These are phyloP conservation scores for Trichonephila inaurata DNA, from an alignment of 1,140 invertebrate species.

Conservation along the genomic window DNA sequence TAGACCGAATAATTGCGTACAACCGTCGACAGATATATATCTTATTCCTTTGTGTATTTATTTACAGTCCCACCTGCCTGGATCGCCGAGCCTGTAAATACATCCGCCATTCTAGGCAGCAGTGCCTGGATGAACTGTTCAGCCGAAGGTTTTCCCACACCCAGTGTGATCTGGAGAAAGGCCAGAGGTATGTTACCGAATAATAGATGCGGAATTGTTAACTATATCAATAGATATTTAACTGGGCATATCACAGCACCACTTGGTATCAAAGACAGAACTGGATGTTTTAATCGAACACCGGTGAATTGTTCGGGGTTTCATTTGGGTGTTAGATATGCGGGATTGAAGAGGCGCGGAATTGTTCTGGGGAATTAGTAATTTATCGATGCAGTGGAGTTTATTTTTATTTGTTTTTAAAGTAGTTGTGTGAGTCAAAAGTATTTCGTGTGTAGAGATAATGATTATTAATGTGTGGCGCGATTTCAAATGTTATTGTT, in stretches of 20 bases:
- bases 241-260: neutral
- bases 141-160: constrained; percentile 76
- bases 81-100: constrained; percentile 70
- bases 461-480: no score
- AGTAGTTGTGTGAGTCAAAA: no score
- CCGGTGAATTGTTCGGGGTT: neutral
- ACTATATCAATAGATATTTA: constrained; percentile 44
- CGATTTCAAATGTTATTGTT: no score
- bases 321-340: neutral
- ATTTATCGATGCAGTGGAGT: neutral
- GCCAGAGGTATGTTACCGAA: constrained; percentile 68
- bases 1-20: neutral
- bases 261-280: neutral
- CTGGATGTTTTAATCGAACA: neutral
- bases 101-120: constrained; percentile 77
- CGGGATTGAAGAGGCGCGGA: neutral
- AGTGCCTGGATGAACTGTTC: constrained; percentile 77
- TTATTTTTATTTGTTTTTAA: no score
- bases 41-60: constrained; percentile 5
- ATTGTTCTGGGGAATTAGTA: neutral
- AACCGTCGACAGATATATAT: neutral
- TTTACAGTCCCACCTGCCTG: constrained; percentile 77
- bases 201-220: constrained; percentile 37
- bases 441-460: no score
- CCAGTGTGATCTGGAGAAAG: constrained; percentile 77